A percentile compares a stretch with the other conserved stretches of the same genome.
Evolutionary conservation across 2,797 vertebrate genomes (phyloP).

Genomic region (Chanos chanos): DNA sequence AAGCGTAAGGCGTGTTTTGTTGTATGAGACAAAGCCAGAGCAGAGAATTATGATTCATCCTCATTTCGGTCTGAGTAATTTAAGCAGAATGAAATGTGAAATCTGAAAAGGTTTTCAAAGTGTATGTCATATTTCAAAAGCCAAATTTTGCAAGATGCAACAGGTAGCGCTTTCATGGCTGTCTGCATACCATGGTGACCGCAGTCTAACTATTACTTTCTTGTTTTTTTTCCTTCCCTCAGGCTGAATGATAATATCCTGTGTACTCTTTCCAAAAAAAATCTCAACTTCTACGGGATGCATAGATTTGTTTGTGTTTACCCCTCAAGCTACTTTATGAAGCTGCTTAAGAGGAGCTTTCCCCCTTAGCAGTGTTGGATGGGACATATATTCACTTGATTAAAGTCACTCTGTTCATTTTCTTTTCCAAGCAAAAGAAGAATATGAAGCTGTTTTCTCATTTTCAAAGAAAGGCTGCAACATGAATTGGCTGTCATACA

Average conservation of each 20-base stretch:
- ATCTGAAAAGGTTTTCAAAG: constrained; percentile 4
- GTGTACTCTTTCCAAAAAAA: constrained; percentile 69
- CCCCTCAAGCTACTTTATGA: constrained; percentile 62
- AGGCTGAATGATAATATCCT: constrained; percentile 70
- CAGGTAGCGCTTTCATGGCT: constrained; percentile 74
- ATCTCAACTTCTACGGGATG: constrained; percentile 51
- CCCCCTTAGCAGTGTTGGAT: constrained; percentile 11
- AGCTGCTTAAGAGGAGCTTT: no score
- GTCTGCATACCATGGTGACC: constrained; percentile 80
- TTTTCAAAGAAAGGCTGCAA: no score
- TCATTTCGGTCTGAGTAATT: neutral
- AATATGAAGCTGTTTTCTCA: neutral
- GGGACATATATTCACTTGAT: neutral
- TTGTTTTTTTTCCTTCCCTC: constrained; percentile 68
- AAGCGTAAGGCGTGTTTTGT: no score
- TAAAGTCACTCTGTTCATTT: neutral
- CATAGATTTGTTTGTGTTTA: constrained; percentile 73
- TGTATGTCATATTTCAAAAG: constrained; percentile 71
- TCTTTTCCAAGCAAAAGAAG: neutral
- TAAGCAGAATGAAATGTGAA: neutral
- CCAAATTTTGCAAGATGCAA: constrained; percentile 79
- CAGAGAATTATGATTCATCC: no score
- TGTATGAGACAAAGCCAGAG: no score
- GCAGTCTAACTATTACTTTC: constrained; percentile 76
- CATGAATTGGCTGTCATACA: no score